A percentile compares a stretch with the other conserved stretches of the same genome.
phyloP scores from a whole-genome alignment of 1,140 invertebrate species.

The Eriosoma lanigerum region DNA sequence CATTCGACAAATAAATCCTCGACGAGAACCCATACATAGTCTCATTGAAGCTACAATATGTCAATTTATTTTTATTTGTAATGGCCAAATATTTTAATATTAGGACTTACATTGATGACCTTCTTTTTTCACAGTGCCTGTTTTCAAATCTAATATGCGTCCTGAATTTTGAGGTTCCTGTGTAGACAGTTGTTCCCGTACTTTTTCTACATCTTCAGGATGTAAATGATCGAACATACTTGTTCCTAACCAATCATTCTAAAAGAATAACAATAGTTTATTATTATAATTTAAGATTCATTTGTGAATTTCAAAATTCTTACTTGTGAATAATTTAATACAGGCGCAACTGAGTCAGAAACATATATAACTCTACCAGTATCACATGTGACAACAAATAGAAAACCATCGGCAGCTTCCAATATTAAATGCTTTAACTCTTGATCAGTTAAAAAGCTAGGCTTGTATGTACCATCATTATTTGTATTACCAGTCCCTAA shows the following conservation, averaged over 20 bases:
- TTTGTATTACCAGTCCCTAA: slow-evolving; percentile 92
- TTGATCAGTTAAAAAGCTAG: slow-evolving; percentile 97
- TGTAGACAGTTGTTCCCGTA: slow-evolving; percentile 95
- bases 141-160: slow-evolving; percentile 94
- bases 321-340: slow-evolving; percentile 92
- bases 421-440: slow-evolving; percentile 98
- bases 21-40: slow-evolving; percentile 94
- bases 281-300: neutral
- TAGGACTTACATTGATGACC: slow-evolving; percentile 85
- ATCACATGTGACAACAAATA: slow-evolving; percentile 98
- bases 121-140: slow-evolving; percentile 98
- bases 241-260: slow-evolving; percentile 96
- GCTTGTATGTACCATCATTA: slow-evolving; percentile 90
- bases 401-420: slow-evolving; percentile 98
- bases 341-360: slow-evolving; percentile 95
- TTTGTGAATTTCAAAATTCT: slow-evolving; percentile 38
- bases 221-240: slow-evolving; percentile 95
- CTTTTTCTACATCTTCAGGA: slow-evolving; percentile 97
- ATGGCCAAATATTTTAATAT: neutral
- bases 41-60: slow-evolving; percentile 82
- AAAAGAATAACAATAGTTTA: slow-evolving; percentile 54
- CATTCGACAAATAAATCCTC: slow-evolving; percentile 99
- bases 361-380: slow-evolving; percentile 96
- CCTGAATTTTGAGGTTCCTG: slow-evolving; percentile 95
- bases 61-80: neutral